These are phyloP conservation scores for Poeciliopsis infans DNA, from an alignment of 2,797 vertebrate species.

Conservation along the genomic window DNA sequence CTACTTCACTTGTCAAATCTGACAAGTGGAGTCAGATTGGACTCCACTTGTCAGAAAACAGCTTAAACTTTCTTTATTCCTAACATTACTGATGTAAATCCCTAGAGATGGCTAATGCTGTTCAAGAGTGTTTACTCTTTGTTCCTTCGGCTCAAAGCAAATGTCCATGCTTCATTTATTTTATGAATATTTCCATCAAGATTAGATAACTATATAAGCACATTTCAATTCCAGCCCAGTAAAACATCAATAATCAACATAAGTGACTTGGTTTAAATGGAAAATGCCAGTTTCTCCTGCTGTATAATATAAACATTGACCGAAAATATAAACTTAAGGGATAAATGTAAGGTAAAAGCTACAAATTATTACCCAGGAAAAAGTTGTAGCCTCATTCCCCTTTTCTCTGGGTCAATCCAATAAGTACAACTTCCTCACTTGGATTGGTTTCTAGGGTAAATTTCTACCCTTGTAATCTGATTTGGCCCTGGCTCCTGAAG, in stretches of 20 bases:
- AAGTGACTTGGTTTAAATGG: neutral
- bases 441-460: neutral
- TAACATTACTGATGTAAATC: neutral
- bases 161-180: neutral
- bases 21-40: neutral
- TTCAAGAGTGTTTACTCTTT: neutral
- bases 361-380: neutral
- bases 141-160: neutral
- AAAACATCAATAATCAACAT: neutral
- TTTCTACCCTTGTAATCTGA: neutral
- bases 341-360: neutral
- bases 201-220: neutral
- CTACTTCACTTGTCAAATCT: neutral
- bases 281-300: neutral
- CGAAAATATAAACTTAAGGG: neutral
- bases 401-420: neutral
- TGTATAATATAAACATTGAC: neutral
- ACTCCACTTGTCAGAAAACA: neutral
- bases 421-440: too few relatives aligned
- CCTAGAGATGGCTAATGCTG: neutral
- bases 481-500: neutral
- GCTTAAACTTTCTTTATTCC: neutral
- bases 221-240: neutral
- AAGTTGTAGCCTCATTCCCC: neutral
- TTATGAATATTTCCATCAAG: neutral